Base-by-base conservation (phyloP, 2,113 vertebrate species). In the Oreochromis tanganicae region DNA sequence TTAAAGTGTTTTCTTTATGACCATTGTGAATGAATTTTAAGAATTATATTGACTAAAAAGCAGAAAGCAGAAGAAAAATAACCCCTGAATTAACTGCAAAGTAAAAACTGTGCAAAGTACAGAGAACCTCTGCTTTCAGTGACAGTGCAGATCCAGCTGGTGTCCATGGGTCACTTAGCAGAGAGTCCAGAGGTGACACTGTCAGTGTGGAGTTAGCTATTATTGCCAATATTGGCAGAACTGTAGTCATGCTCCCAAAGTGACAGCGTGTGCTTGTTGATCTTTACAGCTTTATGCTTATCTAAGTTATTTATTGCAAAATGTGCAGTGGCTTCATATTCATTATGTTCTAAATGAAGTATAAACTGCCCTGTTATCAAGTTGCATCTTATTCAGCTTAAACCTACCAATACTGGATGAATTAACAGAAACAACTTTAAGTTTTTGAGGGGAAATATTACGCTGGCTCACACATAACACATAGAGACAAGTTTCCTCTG, bases 51-150 rank as follows among this genome's bases (percentile, higher is more conserved):
- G 19, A 68, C 63, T 14, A 9, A 68, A 68, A 41, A 68, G 36
- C 3, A 2, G 21, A 68, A 68, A 68, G 36, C 11, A 14, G 34
- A 68, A 0, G 63, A 68, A 21, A 63, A 21, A 68, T 0, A 41
- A 41, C 7, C 34, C 19, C 19, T 8, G 19, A 68, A 38, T 68
- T 68, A 68, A 13, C 63, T 21, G 63, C 34, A 68, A 41, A 21
- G 63, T 21, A 21, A 71, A 43, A 71, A 14, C 66, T 43, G 59
- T 63, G n/a, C 21, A 46, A 0, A 46, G 14, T 48, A 48, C 13
- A 48, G 1, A 73, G 14, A 17, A 2, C 41, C 5, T 29, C 14
- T 48, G 41, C 41, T 75, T 48, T 75, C 38, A 48, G 14, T 48
- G 68, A 46, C 41, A 21, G 68, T 29, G 43, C 14, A 1, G 21